Base-by-base conservation (phyloP, 2,113 vertebrate genomes). In the Perca fluviatilis region DNA sequence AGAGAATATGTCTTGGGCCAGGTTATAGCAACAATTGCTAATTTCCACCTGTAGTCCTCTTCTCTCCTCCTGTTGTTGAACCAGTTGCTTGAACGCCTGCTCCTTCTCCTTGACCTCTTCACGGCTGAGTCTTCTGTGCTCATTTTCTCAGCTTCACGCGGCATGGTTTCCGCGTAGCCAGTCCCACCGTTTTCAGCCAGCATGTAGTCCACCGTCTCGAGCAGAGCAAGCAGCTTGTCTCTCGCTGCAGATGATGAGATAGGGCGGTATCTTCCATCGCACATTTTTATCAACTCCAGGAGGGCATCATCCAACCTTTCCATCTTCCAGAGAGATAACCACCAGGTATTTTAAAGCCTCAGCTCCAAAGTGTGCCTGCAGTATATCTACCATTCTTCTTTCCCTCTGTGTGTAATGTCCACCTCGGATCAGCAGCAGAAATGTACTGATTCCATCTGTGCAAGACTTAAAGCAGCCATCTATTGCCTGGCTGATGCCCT, bases 361-460 rank as follows among this genome's bases (percentile, higher is more conserved):
- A 0, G 40, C 65, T 77, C 88, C 83, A 57, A 86, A 92, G 65
- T 78, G 51, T 1, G 40, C 36, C 64, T 80, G 78, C 79, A 92
- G 79, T 9, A 81, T 71, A 73, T 87, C 83, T 3, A 79, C n/a
- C 36, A 86, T 11, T 16, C 74, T 82, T 60, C 49, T 76, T 47
- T 90, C 83, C 57, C 14, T 81, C 19, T 51, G 53, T n/a, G 73
- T 77, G 36, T 83, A 90, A 57, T 5, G 43, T 19, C 83, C 89
- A 19, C 82, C 87, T 78, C 56, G 84, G 62, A 89, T 84, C 69
- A 91, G 54, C 46, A 93, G 71, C 53, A 86, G 78, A 33, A 92
- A 92, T 11, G 64, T 27, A 13, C 13, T 33, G 15, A 66, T 62
- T 21, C 64, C 84, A 7, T 71, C 73, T 18, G 3, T 13, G 61